Percentiles rank a stretch among this genome's conserved stretches.
Conservation (phyloP, 1,140 invertebrate species). For the Druon quercuslanigerum region DNA sequence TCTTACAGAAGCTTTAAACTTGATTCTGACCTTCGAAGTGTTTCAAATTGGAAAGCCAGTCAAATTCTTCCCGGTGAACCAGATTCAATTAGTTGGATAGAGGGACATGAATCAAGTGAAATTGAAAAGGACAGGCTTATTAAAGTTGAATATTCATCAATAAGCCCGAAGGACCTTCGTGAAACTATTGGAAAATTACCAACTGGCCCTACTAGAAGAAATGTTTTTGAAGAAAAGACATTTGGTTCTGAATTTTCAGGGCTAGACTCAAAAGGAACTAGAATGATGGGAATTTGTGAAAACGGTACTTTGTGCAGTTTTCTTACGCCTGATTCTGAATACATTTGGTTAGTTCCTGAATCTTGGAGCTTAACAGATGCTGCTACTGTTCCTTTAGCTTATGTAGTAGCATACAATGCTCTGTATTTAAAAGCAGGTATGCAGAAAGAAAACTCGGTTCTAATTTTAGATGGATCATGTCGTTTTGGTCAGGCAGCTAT, state of each 20-base stretch:
- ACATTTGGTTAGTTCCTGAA: slow-evolving; percentile 85
- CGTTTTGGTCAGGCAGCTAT: slow-evolving; percentile 86
- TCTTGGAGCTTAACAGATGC: slow-evolving; percentile 78
- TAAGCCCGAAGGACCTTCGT: no score
- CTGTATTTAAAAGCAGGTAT: slow-evolving; percentile 81
- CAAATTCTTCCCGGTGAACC: no score
- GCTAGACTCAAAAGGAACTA: slow-evolving; percentile 67
- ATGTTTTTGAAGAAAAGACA: slow-evolving; percentile 78
- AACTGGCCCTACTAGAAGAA: slow-evolving; percentile 44
- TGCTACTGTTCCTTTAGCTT: slow-evolving; percentile 77
- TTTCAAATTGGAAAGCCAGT: no score
- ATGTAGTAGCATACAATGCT: slow-evolving; percentile 88
- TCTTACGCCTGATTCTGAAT: slow-evolving; percentile 85
- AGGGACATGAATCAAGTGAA: no score
- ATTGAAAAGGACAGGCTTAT: no score
- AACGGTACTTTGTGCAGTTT: slow-evolving; percentile 90
- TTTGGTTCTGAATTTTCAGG: slow-evolving; percentile 86
- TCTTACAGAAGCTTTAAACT: no score
- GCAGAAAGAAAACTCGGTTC: slow-evolving; percentile 77
- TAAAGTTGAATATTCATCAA: no score
- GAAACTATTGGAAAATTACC: no score
- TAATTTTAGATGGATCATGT: slow-evolving; percentile 83
- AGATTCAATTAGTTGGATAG: no score
- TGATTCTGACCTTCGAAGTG: no score
- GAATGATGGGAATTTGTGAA: slow-evolving; percentile 80